phyloP scores from a whole-genome alignment of 2,113 vertebrate genomes.

The Phoxinus phoxinus region DNA sequence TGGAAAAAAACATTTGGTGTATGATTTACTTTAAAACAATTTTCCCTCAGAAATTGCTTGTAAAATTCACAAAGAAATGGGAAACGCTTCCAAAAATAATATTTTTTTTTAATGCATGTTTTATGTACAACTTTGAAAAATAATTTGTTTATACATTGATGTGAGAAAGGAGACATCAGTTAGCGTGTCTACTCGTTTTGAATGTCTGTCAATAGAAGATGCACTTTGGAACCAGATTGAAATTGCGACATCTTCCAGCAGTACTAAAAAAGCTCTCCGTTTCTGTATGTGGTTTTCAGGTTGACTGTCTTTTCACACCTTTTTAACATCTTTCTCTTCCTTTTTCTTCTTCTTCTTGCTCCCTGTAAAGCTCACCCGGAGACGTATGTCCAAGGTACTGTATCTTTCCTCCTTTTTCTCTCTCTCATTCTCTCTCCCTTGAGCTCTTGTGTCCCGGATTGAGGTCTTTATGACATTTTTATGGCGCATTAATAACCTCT shows the following conservation, averaged over 20 bases:
- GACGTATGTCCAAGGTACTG: constrained; percentile 99
- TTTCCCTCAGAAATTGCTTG: neutral
- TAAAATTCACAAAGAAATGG: neutral
- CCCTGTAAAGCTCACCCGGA: constrained; percentile 95
- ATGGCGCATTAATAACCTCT: constrained; percentile 53
- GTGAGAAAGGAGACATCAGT: neutral
- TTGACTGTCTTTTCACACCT: constrained; percentile 17
- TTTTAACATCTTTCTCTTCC: constrained; percentile 73
- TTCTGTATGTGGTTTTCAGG: constrained; percentile 10
- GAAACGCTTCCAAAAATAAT: too few relatives aligned
- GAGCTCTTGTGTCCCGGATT: constrained; percentile 45
- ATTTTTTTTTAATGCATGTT: neutral
- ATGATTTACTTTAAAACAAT: neutral
- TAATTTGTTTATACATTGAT: neutral
- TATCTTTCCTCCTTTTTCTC: constrained; percentile 63
- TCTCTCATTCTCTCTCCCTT: constrained; percentile 40
- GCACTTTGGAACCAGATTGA: neutral
- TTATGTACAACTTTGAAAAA: neutral
- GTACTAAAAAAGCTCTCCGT: neutral
- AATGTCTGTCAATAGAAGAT: neutral
- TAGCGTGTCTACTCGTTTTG: neutral
- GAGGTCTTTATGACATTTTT: constrained; percentile 43
- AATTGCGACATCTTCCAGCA: neutral
- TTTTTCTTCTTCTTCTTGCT: constrained; percentile 34
- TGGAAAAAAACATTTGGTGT: neutral